These are phyloP conservation scores for Enteromius paludinosus DNA, from an alignment of 2,797 vertebrate species.

Conservation along the genomic window DNA sequence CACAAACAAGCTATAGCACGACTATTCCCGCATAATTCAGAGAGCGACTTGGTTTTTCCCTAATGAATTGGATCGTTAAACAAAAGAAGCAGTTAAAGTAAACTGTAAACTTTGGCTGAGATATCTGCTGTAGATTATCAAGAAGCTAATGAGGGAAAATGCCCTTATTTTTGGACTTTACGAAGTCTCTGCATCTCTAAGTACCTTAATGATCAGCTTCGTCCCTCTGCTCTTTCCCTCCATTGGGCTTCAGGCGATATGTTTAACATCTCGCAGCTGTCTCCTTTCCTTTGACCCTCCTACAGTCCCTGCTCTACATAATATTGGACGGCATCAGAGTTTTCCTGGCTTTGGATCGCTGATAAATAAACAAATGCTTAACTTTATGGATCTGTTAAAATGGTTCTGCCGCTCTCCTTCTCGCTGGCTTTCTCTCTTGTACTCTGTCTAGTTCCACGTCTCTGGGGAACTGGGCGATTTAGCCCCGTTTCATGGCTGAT, in stretches of 20 bases:
- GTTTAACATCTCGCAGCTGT: slow-evolving; percentile 55
- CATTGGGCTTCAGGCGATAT: slow-evolving; percentile 15
- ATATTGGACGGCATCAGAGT: slow-evolving; percentile 51
- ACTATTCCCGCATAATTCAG: neutral
- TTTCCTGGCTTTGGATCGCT: slow-evolving; percentile 56
- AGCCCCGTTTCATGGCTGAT: slow-evolving; percentile 35
- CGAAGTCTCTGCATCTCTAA: slow-evolving; percentile 27
- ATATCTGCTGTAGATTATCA: slow-evolving; percentile 50
- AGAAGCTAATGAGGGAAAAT: slow-evolving; percentile 51
- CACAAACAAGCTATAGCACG: neutral
- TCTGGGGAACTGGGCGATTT: slow-evolving; percentile 2
- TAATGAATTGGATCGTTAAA: slow-evolving; percentile 42
- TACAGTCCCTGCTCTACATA: slow-evolving; percentile 49
- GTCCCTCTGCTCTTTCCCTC: slow-evolving; percentile 18
- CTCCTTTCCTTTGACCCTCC: slow-evolving; percentile 17
- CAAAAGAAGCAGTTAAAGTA: slow-evolving; percentile 42
- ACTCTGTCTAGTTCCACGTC: slow-evolving; percentile 9
- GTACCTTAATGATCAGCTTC: slow-evolving; percentile 27
- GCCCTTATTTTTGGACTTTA: neutral
- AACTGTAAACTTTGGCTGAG: slow-evolving; percentile 48
- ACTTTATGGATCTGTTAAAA: slow-evolving; percentile 57
- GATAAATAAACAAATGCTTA: slow-evolving; percentile 63
- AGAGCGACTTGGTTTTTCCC: neutral
- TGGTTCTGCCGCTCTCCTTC: slow-evolving; percentile 39
- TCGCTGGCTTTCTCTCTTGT: slow-evolving; percentile 5